phyloP scores from a whole-genome alignment of 2,113 vertebrate species.

The Hiodon alosoides region DNA sequence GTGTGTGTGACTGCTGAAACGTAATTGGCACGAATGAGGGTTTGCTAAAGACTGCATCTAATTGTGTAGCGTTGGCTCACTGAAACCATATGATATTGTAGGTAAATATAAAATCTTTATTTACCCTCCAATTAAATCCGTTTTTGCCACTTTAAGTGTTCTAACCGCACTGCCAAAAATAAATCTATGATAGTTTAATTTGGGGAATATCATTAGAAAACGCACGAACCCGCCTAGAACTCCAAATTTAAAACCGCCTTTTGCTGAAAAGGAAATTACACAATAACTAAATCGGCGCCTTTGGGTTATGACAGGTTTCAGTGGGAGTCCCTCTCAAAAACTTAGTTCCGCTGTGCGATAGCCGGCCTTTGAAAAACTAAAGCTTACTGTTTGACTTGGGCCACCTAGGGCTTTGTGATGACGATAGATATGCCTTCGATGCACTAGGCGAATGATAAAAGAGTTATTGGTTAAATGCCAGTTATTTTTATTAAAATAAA shows the following conservation, averaged over 20 bases:
- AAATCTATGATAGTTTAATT: conserved; percentile 25
- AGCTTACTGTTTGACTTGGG: background rate
- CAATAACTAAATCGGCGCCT: conserved; percentile 10
- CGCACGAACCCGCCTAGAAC: conserved; percentile 8
- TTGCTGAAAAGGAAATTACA: conserved; percentile 22
- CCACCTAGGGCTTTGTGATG: background rate
- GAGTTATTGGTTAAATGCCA: too few relatives aligned
- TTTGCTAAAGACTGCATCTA: background rate
- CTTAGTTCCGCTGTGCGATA: background rate
- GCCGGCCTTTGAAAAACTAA: background rate
- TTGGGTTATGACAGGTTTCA: conserved; percentile 9
- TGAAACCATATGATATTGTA: background rate
- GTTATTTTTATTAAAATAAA: too few relatives aligned
- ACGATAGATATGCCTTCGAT: background rate
- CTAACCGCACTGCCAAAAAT: conserved; percentile 17
- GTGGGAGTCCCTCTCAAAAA: conserved; percentile 16
- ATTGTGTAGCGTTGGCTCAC: background rate
- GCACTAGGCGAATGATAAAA: too few relatives aligned
- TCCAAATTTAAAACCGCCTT: conserved; percentile 23
- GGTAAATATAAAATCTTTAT: conserved; percentile 6
- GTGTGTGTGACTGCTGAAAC: background rate
- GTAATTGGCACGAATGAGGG: background rate
- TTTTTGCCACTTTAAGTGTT: too few relatives aligned
- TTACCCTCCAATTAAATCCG: too few relatives aligned
- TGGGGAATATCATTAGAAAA: background rate